Conservation (phyloP, 2,113 vertebrate genomes). For the Caranx melampygus region DNA sequence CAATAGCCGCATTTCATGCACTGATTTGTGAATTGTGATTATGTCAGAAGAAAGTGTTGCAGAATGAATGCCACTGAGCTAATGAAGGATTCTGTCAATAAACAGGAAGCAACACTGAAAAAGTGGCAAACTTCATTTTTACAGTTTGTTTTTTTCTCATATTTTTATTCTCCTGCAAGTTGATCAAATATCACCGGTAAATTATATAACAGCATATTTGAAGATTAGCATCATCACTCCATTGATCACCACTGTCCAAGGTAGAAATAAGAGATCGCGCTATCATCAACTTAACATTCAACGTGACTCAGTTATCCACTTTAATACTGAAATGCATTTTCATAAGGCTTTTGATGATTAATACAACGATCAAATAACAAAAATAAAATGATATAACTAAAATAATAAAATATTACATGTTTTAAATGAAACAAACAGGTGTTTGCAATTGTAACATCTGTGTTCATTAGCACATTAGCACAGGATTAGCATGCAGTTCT, state of each 20-base stretch:
- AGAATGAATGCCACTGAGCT: slow-evolving; percentile 17
- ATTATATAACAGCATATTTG: neutral
- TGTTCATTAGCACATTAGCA: neutral
- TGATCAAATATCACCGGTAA: neutral
- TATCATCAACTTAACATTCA: neutral
- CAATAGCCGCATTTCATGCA: slow-evolving; percentile 32
- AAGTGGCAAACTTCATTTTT: neutral
- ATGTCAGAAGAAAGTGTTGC: slow-evolving; percentile 28
- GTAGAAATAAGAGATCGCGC: neutral
- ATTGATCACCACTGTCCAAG: neutral
- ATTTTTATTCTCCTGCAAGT: neutral
- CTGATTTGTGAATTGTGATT: slow-evolving; percentile 44
- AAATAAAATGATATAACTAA: no score
- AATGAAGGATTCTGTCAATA: slow-evolving; percentile 28
- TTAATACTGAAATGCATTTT: neutral
- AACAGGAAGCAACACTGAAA: neutral
- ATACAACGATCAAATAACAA: neutral
- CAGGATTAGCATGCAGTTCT: neutral
- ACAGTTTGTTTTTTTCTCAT: neutral
- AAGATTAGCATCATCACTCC: neutral
- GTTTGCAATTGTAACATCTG: neutral
- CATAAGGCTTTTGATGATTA: neutral
- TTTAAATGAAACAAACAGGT: neutral
- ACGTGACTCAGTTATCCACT: neutral
- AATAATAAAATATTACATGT: no score